Conservation (phyloP, 64 coral and sea anemone genomes). For the Pachyseris speciosa region DNA sequence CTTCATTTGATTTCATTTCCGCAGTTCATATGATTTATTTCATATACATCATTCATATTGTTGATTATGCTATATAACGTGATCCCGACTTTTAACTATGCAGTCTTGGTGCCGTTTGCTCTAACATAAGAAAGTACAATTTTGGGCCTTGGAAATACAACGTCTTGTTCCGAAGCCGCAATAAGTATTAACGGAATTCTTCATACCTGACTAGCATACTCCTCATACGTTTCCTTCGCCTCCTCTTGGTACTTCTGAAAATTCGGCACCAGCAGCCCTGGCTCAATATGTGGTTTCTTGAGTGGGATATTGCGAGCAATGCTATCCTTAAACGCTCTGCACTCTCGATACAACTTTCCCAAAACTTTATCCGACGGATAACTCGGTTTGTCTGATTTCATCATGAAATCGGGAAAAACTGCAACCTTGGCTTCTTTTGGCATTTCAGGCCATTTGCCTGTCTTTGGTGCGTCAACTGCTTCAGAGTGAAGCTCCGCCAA, state of each 20-base stretch:
- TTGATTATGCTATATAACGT: too few species aligned
- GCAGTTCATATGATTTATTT: too few species aligned
- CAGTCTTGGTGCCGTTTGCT: too few species aligned
- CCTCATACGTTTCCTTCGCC: constrained; percentile 44
- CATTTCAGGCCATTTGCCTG: constrained; percentile 80
- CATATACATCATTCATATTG: too few species aligned
- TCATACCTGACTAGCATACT: constrained; percentile 39
- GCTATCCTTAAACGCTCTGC: constrained; percentile 85
- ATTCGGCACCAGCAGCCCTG: constrained; percentile 63
- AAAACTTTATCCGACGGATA: constrained; percentile 88
- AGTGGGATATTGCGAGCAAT: constrained; percentile 39
- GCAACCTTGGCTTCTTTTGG: constrained; percentile 27
- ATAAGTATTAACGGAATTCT: neutral
- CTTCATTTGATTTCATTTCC: too few species aligned
- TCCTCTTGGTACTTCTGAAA: constrained; percentile 66
- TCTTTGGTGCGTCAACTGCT: constrained; percentile 97
- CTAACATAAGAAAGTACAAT: too few species aligned
- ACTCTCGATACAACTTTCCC: constrained; percentile 91
- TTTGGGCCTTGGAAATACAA: too few species aligned
- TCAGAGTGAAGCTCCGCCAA: constrained; percentile 84
- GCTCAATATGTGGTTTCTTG: constrained; percentile 59
- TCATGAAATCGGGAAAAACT: constrained; percentile 98
- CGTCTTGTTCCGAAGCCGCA: too few species aligned
- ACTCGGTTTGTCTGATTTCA: constrained; percentile 96
- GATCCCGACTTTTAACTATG: neutral